Percentiles rank a stretch among this genome's conserved stretches.
phyloP scores from a whole-genome alignment of 2,888 invertebrate genomes.

The Molorchus minor region DNA sequence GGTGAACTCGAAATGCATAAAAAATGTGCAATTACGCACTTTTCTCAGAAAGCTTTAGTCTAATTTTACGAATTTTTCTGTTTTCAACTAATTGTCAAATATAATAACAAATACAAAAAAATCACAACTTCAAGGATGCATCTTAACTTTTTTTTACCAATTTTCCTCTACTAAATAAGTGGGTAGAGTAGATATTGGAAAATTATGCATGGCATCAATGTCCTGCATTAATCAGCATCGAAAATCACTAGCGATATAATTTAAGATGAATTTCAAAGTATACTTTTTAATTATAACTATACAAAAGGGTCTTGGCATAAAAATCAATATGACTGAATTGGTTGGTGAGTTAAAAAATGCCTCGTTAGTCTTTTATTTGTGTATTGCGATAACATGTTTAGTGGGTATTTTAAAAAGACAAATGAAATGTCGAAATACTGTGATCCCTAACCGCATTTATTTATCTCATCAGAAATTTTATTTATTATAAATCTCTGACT shows the following conservation, averaged over 20 bases:
- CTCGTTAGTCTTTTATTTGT: not conserved
- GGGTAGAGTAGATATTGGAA: too few species aligned
- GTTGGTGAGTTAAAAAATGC: constrained; percentile 1
- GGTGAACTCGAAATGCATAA: too few species aligned
- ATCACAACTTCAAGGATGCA: too few species aligned
- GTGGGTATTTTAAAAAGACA: not conserved
- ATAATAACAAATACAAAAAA: too few species aligned
- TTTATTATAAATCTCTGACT: not conserved
- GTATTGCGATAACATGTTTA: not conserved
- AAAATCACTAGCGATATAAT: not conserved
- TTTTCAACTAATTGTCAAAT: too few species aligned
- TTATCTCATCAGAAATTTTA: not conserved
- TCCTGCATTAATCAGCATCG: too few species aligned
- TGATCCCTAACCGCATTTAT: constrained; percentile 23
- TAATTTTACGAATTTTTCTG: too few species aligned
- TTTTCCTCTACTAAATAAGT: too few species aligned
- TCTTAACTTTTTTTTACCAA: too few species aligned
- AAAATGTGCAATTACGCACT: too few species aligned
- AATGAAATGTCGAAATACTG: constrained; percentile 1
- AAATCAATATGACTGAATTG: not conserved
- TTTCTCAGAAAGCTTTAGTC: too few species aligned
- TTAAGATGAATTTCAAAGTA: not conserved
- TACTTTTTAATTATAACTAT: not conserved
- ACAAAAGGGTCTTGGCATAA: not conserved
- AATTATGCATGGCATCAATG: too few species aligned